These are phyloP conservation scores for Bufo bufo DNA, from an alignment of 2,113 vertebrate species.

Conservation along the genomic window DNA sequence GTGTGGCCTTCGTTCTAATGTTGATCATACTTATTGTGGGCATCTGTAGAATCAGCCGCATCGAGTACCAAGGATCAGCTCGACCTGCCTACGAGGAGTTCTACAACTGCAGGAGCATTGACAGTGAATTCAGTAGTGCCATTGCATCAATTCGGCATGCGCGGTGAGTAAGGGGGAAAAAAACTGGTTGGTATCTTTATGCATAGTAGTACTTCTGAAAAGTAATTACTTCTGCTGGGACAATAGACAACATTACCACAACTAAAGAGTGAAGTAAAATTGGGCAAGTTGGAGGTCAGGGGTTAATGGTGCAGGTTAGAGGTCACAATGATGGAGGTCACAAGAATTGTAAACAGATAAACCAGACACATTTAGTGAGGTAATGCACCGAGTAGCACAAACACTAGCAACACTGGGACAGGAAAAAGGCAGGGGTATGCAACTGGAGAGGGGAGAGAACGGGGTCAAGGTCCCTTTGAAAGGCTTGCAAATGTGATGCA, in stretches of 20 bases:
- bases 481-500: neutral
- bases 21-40: constrained; percentile 97
- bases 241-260: neutral
- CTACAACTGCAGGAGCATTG: constrained; percentile 98
- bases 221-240: too few relatives aligned
- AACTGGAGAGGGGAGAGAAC: neutral
- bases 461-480: neutral
- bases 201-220: neutral
- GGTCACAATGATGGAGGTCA: neutral
- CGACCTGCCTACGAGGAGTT: constrained; percentile 95
- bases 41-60: constrained; percentile 98
- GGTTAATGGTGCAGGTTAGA: neutral
- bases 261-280: neutral
- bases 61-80: constrained; percentile 97
- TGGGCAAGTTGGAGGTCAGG: neutral
- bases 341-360: neutral
- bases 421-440: neutral
- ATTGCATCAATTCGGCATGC: constrained; percentile 96
- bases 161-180: constrained; percentile 77
- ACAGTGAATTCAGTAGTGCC: constrained; percentile 94
- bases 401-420: neutral
- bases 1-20: constrained; percentile 95
- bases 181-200: neutral
- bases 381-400: neutral
- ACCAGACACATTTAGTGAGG: neutral